Base-by-base conservation (phyloP, 2,797 vertebrate species). In the Pterois miles region DNA sequence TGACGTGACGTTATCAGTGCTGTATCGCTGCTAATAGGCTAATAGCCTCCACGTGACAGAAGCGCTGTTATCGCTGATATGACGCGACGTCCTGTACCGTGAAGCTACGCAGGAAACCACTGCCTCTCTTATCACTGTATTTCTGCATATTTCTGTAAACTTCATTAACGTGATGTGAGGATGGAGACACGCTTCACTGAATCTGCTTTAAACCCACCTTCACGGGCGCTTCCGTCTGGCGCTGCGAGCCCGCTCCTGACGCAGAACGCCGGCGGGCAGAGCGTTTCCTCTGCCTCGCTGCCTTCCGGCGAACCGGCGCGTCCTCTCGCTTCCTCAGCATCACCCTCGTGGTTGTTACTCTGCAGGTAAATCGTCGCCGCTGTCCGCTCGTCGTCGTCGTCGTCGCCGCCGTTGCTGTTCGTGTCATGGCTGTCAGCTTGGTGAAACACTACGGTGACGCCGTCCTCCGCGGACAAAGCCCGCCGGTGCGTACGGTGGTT, bases 391-490 rank as follows among this genome's bases (percentile, higher is more conserved):
- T 72, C 86, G 0, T 69, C 89, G 33, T 46, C 79, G 0, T 63
- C 54, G 6, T 88, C 88, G 20, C 76, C 65, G 52, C 36, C 52
- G 66, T 25, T 71, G 76, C 68, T 12, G 40, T 64, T 76, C 6
- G 53, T 64, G 74, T 70, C 90, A 50, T 81, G 84, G 69, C 81
- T 76, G 88, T 86, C 86, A 86, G 86, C 91, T 91, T 89, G 91
- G 38, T 86, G 77, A 70, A 92, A 92, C 82, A 77, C 89, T 31
- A 93, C 91, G 1, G 86, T 85, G n/a, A 92, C 65, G 75, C 83
- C 91, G 81, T 91, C 91, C 69, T 85, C 84, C 29, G 29, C 75
- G 76, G 91, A 82, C 59, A 91, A n/a, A 84, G 81, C 64, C 59
- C 85, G 82, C 72, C 87, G 85, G 50, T 57, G 74, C 27, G 84